These are phyloP conservation scores for Benitochromis conjunctus DNA, from an alignment of 2,113 vertebrate genomes.

Conservation along the genomic window DNA sequence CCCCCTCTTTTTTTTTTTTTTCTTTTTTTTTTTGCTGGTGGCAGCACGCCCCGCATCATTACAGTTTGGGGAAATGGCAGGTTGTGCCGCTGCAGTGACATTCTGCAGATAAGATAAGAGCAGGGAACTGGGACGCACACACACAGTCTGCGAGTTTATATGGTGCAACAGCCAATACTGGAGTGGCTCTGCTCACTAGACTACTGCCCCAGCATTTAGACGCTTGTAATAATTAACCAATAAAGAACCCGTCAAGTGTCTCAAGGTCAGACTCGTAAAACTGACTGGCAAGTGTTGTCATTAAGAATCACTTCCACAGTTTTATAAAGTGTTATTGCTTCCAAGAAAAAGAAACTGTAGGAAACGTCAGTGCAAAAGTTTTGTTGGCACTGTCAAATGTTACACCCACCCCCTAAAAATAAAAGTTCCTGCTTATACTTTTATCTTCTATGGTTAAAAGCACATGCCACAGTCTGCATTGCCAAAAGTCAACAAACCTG, in stretches of 20 bases:
- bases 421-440: neutral
- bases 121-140: neutral
- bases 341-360: neutral
- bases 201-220: neutral
- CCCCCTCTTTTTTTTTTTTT: neutral
- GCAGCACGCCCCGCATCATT: constrained; percentile 14
- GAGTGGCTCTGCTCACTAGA: neutral
- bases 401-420: neutral
- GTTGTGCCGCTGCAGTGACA: constrained; percentile 41
- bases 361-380: neutral
- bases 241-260: constrained; percentile 13
- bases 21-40: neutral
- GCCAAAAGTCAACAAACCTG: neutral
- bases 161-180: constrained; percentile 40
- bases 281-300: neutral
- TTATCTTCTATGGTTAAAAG: neutral
- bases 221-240: constrained; percentile 60
- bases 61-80: constrained; percentile 53
- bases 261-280: constrained; percentile 44
- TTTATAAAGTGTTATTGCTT: neutral
- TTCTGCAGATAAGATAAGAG: constrained; percentile 62
- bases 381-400: neutral
- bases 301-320: neutral
- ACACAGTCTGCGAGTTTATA: constrained; percentile 14
- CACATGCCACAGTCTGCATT: neutral